A percentile compares a stretch with the other conserved stretches of the same genome.
Evolutionary conservation across 2,888 invertebrate species (phyloP).

Genomic region (Leucophenga maculata): DNA sequence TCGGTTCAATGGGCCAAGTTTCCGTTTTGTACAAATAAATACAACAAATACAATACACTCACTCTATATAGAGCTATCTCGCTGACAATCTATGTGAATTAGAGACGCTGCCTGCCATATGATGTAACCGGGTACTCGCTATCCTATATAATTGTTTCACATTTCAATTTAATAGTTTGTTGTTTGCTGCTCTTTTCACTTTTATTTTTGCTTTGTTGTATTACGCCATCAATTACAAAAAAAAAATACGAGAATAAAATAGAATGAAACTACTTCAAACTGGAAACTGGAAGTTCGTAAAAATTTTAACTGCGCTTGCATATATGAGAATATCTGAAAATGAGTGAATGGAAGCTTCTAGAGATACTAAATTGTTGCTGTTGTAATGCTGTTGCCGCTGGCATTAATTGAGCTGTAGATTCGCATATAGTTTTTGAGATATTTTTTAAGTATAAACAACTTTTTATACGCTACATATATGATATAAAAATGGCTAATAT

Average conservation of each 20-base stretch:
- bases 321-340: no score
- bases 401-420: constrained; percentile 63
- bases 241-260: background rate
- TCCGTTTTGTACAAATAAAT: constrained; percentile 1
- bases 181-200: no score
- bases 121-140: background rate
- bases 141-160: background rate
- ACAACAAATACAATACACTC: background rate
- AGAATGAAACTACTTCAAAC: constrained; percentile 49
- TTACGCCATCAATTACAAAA: background rate
- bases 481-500: no score
- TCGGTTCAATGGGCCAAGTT: constrained; percentile 19
- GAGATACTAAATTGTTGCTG: no score
- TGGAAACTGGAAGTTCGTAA: constrained; percentile 26
- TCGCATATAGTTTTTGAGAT: no score
- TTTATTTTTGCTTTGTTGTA: background rate
- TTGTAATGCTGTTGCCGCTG: constrained; percentile 35
- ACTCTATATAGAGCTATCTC: constrained; percentile 41
- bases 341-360: no score
- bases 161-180: background rate
- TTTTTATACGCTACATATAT: no score
- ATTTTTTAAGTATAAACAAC: no score
- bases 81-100: background rate
- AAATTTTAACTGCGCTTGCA: no score
- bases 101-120: background rate